Evolutionary conservation across 2,888 invertebrate genomes (phyloP).

Genomic region (Plemyria rubiginata): DNA sequence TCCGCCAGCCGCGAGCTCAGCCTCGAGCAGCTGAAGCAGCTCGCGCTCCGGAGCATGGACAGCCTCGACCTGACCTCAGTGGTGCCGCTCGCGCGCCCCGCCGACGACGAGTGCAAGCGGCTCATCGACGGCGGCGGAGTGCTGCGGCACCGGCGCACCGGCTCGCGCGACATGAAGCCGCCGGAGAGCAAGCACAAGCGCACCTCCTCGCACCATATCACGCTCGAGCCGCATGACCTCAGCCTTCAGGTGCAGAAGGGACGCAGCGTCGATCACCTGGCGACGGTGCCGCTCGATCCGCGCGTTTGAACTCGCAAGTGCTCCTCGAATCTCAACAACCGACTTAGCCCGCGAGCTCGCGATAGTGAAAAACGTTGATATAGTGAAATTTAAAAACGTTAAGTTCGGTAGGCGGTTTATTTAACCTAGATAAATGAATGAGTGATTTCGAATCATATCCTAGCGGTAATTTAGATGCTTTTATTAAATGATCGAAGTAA

Average conservation of each 20-base stretch:
- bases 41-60: slow-evolving; percentile 79
- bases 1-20: slow-evolving; percentile 80
- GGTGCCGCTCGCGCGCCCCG: slow-evolving; percentile 67
- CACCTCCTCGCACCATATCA: slow-evolving; percentile 78
- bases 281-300: slow-evolving; percentile 60
- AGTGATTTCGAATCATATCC: slow-evolving; percentile 81
- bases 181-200: slow-evolving; percentile 72
- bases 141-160: slow-evolving; percentile 86
- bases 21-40: slow-evolving; percentile 75
- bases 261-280: slow-evolving; percentile 74
- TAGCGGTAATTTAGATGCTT: slow-evolving; percentile 66
- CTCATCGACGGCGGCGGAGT: slow-evolving; percentile 72
- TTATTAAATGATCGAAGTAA: slow-evolving; percentile 49
- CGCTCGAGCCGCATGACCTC: slow-evolving; percentile 72
- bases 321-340: slow-evolving; percentile 19
- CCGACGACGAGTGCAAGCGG: slow-evolving; percentile 78
- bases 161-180: slow-evolving; percentile 82
- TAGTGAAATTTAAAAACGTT: slow-evolving; percentile 54
- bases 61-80: slow-evolving; percentile 73
- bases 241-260: slow-evolving; percentile 71
- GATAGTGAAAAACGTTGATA: slow-evolving; percentile 37
- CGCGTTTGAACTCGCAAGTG: slow-evolving; percentile 39
- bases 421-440: slow-evolving; percentile 57
- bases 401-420: slow-evolving; percentile 48
- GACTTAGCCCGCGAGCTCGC: slow-evolving; percentile 2